Conservation (phyloP, 53 echinoderm and acorn worm species). For the Luidia sarsii region DNA sequence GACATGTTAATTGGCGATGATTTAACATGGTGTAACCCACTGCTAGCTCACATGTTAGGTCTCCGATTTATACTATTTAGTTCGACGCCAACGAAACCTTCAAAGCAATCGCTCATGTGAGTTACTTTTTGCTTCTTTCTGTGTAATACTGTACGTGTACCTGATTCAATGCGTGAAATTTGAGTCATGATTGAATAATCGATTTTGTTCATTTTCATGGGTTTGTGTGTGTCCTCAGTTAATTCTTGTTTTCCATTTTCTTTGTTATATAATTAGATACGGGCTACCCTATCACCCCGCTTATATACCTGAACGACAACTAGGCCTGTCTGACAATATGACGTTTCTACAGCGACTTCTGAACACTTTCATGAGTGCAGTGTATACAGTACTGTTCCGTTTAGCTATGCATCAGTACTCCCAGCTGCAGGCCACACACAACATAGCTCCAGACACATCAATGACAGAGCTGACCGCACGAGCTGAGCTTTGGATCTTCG, state of each 20-base stretch:
- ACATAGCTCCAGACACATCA: neutral
- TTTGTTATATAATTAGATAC: too few relatives aligned
- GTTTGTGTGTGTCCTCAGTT: too few relatives aligned
- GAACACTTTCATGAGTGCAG: neutral
- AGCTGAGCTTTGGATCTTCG: neutral
- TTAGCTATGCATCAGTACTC: neutral
- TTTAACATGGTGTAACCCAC: neutral
- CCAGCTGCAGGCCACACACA: neutral
- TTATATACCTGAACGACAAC: conserved; percentile 8
- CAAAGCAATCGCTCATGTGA: neutral
- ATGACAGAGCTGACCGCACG: neutral
- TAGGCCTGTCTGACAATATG: neutral
- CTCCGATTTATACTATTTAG: conserved; percentile 3
- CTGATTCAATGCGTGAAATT: too few relatives aligned
- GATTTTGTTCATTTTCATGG: too few relatives aligned
- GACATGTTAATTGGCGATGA: conserved; percentile 10
- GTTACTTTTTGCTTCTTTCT: too few relatives aligned
- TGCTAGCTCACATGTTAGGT: neutral
- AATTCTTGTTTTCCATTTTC: too few relatives aligned
- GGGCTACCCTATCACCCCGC: neutral
- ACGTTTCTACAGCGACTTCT: neutral
- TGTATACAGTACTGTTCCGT: neutral
- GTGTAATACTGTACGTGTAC: too few relatives aligned
- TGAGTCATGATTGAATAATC: too few relatives aligned
- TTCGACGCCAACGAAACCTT: neutral